Evolutionary conservation across 2,113 vertebrate species (phyloP), one percentile per base, ranked within the genome.

Genomic region (Carassius carassius): DNA sequence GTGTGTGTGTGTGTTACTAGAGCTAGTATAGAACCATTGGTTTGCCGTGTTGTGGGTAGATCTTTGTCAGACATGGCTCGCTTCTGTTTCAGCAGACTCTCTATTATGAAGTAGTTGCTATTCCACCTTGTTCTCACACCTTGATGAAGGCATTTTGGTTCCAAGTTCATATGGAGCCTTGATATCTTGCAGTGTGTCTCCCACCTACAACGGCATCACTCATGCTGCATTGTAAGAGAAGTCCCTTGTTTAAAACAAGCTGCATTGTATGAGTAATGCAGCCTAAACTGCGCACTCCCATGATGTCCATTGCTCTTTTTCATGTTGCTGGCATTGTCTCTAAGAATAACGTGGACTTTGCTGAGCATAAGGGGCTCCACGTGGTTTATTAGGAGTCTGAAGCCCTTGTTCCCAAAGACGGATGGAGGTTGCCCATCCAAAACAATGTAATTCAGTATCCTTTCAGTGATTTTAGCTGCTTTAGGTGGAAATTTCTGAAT

Each of bases 271-370:
- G 65, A 0, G 77, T 73, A 79, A 78, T 13, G 3, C 75, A 63
- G 29, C 88, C 67, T 2, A 87, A 54, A 35, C 69, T 85, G 7
- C 23, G 25, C 14, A 83, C 69, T 76, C 69, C 75, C 81, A 86
- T 62, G 1, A 77, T 41, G 37, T 63, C 74, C 9, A 51, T 79
- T 0, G 25, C 75, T 51, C 44, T 29, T 81, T 74, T 73, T 87
- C 86, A 89, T 84, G 49, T 90, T 82, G 10, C n/a, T 78, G 1
- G 60, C 84, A 49, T 88, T 89, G 82, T 89, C 81, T 7, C 73
- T 29, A 3, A 87, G 62, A 49, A 86, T 75, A 21, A 86, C 78
- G 21, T 84, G 67, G 8, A 84, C 76, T 35, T 80, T 84, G 21
- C 29, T 70, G 41, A 41, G 41, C 0, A 8, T 7, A 37, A 37